These are phyloP conservation scores for Stegophylla sp. DNA, from an alignment of 2,888 invertebrate genomes.

Conservation along the genomic window DNA sequence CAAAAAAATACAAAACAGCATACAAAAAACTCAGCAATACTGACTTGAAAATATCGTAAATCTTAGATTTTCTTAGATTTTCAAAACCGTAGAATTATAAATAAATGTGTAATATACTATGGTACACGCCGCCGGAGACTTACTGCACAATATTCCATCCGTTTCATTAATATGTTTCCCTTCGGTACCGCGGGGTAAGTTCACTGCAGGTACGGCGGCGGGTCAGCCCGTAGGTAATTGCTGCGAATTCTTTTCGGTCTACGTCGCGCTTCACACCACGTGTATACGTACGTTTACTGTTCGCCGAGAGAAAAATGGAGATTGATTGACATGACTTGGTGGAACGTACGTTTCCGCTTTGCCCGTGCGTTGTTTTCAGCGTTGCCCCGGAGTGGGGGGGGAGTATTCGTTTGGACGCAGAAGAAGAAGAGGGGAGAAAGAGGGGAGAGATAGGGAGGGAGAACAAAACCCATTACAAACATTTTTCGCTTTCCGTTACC, in stretches of 20 bases:
- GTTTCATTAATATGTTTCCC: neutral
- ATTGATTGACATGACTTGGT: conserved; percentile 12
- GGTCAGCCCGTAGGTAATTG: neutral
- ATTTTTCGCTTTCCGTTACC: neutral
- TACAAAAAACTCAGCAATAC: no score
- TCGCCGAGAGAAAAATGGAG: neutral
- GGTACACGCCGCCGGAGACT: no score
- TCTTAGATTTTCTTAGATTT: no score
- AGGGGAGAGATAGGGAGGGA: neutral
- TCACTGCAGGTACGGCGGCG: no score
- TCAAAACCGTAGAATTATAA: no score
- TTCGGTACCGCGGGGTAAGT: no score
- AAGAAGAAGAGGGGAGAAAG: neutral
- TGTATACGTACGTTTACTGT: neutral
- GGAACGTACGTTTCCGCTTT: neutral
- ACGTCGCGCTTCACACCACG: neutral
- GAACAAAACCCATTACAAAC: neutral
- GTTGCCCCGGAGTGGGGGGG: neutral
- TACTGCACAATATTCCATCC: no score
- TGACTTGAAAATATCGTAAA: no score
- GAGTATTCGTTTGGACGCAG: neutral
- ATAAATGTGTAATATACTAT: no score
- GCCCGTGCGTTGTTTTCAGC: conserved; percentile 9
- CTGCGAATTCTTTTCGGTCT: neutral
- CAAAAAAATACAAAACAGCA: no score